These are phyloP conservation scores for Kobus ellipsiprymnus DNA, from an alignment of 2,113 vertebrate species.

Conservation along the genomic window DNA sequence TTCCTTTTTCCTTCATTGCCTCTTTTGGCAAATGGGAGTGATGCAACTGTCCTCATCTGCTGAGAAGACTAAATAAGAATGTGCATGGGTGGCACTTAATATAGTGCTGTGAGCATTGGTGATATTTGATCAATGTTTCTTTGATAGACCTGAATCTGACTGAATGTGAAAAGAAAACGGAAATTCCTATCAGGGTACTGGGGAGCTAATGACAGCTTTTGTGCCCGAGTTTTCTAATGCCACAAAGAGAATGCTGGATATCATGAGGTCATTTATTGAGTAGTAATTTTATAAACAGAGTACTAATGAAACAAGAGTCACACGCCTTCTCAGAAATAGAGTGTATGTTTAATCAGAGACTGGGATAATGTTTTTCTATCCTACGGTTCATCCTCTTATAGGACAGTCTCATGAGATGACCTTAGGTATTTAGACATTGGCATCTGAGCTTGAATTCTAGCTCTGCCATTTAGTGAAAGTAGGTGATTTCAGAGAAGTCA, in stretches of 20 bases:
- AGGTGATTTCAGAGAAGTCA: not conserved
- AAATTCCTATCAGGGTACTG: not conserved
- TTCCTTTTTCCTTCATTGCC: not conserved
- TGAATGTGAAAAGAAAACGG: not conserved
- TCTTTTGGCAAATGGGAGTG: not conserved
- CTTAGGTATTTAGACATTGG: not conserved
- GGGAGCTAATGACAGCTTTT: not conserved
- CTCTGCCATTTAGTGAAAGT: not conserved
- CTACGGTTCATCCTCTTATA: not conserved
- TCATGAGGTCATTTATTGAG: not conserved
- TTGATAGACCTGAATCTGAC: not conserved
- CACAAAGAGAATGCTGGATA: not conserved
- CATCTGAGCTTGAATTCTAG: not conserved
- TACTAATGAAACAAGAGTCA: not conserved
- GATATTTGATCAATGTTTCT: not conserved
- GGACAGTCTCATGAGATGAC: not conserved
- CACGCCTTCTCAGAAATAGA: not conserved
- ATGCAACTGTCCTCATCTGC: not conserved
- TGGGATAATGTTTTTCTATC: not conserved
- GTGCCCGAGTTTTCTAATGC: not conserved
- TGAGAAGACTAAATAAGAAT: not conserved
- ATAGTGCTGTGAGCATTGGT: not conserved
- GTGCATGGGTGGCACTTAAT: not conserved
- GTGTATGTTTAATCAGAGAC: not conserved
- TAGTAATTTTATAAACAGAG: slow-evolving; percentile 10